Base-by-base conservation (phyloP, 2,113 vertebrate species). In the Caranx melampygus region DNA sequence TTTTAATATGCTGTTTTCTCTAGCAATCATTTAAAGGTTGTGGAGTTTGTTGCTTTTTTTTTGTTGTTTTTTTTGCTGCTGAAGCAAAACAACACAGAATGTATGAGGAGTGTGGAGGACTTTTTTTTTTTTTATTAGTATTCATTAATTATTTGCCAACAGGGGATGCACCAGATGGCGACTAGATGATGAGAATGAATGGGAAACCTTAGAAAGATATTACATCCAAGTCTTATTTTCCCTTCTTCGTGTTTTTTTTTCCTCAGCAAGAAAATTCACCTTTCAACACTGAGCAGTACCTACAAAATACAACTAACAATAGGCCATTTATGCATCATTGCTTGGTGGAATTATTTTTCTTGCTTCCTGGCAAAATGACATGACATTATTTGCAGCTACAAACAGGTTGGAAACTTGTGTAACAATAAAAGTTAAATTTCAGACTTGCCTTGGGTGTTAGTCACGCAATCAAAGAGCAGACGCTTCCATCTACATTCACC, bases 341-440 rank as follows among this genome's bases (percentile, higher is more conserved):
- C 57, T 54, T 35, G 12, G 0, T 68, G 14, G 14, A 40, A 26
- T 66, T 70, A 52, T 67, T 86, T 79, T 55, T 35, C 16, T 68
- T 34, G 6, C 51, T 37, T 75, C 40, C 33, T 49, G 42, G 31
- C 15, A 68, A 86, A 86, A 79, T 55, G 57, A 65, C 26, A 1
- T 71, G 44, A 52, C 42, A 70, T 83, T 66, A 70, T 70, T 47
- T 73, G 55, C 51, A 72, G 75, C 42, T 61, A 51, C 21, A 57
- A 74, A 54, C 45, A 60, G 61, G 31, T 45, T 26, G 37, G n/a
- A 26, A 60, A 35, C 33, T 78, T 45, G 72, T 58, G 31, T 64
- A 76, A 85, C 45, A 74, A 52, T n/a, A 68, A 60, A 42, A 59
- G 33, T 63, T 76, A 73, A 73, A 85, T 54, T 73, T 74, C 64